phyloP scores from a whole-genome alignment of 2,888 invertebrate species.

The Spisula subtruncata region DNA sequence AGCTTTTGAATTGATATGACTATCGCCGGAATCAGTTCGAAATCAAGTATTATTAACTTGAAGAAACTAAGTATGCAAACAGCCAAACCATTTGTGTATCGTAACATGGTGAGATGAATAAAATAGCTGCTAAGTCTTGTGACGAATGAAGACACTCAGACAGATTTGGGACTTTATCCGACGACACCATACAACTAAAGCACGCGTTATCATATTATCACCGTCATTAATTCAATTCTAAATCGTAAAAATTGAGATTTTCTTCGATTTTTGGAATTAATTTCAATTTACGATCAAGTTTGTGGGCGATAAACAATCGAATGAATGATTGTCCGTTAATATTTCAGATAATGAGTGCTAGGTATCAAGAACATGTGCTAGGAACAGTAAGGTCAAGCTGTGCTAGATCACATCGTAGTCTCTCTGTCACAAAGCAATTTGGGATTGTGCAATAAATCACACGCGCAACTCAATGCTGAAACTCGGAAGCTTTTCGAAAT shows the following conservation, averaged over 20 bases:
- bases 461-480: background rate
- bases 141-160: background rate
- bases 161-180: background rate
- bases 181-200: background rate
- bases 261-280: background rate
- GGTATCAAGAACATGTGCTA: background rate
- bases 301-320: background rate
- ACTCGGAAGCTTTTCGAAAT: background rate
- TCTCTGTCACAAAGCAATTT: conserved; percentile 11
- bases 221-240: background rate
- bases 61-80: background rate
- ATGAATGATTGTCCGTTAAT: background rate
- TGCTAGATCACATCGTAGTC: background rate
- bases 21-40: background rate
- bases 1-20: too few relatives aligned
- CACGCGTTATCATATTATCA: background rate
- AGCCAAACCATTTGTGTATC: background rate
- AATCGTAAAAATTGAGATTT: background rate
- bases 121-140: background rate
- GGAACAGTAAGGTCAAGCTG: background rate
- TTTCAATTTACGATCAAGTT: background rate
- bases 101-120: background rate
- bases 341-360: background rate
- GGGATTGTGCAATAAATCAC: conserved; percentile 9
- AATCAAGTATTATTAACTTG: background rate